A percentile compares a stretch with the other conserved stretches of the same genome.
phyloP scores from a whole-genome alignment of 2,113 vertebrate species.

The Syngnathoides biaculeatus region DNA sequence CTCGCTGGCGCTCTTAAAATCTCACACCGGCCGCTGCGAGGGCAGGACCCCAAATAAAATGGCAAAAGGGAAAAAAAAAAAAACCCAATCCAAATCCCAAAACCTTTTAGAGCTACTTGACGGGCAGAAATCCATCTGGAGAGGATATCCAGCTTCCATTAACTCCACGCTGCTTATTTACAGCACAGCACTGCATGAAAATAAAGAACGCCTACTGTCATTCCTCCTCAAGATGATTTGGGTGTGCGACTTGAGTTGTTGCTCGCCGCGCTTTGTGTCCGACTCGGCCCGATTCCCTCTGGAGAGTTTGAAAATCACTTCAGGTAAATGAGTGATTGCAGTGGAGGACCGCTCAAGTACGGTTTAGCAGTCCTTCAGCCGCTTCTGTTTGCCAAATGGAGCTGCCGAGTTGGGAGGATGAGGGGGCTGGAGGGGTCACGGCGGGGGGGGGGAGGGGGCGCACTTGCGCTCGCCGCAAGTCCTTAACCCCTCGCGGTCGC shows the following conservation, averaged over 20 bases:
- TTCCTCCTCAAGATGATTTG: slow-evolving; percentile 40
- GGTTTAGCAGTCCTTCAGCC: slow-evolving; percentile 71
- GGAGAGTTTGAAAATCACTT: slow-evolving; percentile 75
- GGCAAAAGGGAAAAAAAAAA: slow-evolving; percentile 37
- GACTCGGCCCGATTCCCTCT: slow-evolving; percentile 65
- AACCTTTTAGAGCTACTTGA: slow-evolving; percentile 75
- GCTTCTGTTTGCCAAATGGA: slow-evolving; percentile 74
- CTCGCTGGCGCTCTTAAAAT: slow-evolving; percentile 58
- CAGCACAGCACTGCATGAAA: slow-evolving; percentile 49
- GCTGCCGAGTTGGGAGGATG: slow-evolving; percentile 65
- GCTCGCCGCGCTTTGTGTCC: slow-evolving; percentile 55
- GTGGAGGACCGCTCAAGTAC: slow-evolving; percentile 73
- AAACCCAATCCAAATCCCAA: slow-evolving; percentile 61
- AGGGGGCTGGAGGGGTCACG: slow-evolving; percentile 67
- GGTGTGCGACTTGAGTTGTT: slow-evolving; percentile 68
- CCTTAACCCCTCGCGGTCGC: slow-evolving; percentile 50
- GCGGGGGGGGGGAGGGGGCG: slow-evolving; percentile 39
- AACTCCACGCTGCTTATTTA: slow-evolving; percentile 62
- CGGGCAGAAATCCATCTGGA: slow-evolving; percentile 68
- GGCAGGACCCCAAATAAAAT: slow-evolving; percentile 51
- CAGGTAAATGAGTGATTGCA: slow-evolving; percentile 75
- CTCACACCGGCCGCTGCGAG: slow-evolving; percentile 64
- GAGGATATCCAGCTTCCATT: slow-evolving; percentile 64
- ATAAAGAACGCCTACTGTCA: slow-evolving; percentile 41
- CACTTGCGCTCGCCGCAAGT: slow-evolving; percentile 59